Conservation (phyloP, 1,140 invertebrate genomes). For the Platyscapa corneri region DNA sequence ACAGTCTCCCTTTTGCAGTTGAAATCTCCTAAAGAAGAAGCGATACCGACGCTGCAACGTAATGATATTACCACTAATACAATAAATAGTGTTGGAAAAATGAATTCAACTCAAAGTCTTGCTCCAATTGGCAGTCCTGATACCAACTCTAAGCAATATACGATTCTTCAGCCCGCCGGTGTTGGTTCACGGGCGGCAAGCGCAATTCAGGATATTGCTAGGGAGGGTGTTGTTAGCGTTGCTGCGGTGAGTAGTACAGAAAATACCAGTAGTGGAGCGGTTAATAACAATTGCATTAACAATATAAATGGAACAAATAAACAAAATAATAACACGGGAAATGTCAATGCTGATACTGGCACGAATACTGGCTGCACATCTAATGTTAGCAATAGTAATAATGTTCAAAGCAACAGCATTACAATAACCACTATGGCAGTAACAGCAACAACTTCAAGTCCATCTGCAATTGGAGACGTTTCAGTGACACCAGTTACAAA, state of each 20-base stretch:
- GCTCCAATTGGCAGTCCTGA: slow-evolving; percentile 75
- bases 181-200: slow-evolving; percentile 84
- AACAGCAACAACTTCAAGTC: slow-evolving; percentile 64
- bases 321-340: slow-evolving; percentile 46
- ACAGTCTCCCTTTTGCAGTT: slow-evolving; percentile 71
- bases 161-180: slow-evolving; percentile 86
- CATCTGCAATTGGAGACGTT: slow-evolving; percentile 65
- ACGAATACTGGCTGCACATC: slow-evolving; percentile 45
- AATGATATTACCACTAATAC: slow-evolving; percentile 51
- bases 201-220: slow-evolving; percentile 83
- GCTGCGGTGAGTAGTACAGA: slow-evolving; percentile 77
- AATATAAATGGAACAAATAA: slow-evolving; percentile 55
- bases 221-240: slow-evolving; percentile 79
- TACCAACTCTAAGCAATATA: slow-evolving; percentile 81
- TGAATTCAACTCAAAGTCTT: slow-evolving; percentile 26
- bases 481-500: slow-evolving; percentile 71
- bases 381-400: slow-evolving; percentile 54
- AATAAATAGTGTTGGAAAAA: slow-evolving; percentile 51
- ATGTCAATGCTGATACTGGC: slow-evolving; percentile 48
- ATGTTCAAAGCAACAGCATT: slow-evolving; percentile 60
- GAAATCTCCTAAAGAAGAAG: slow-evolving; percentile 73
- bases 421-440: slow-evolving; percentile 65
- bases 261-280: slow-evolving; percentile 54
- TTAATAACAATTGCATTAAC: slow-evolving; percentile 54
- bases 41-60: slow-evolving; percentile 61